Evolutionary conservation across 1,140 invertebrate genomes (phyloP), one percentile per base, ranked within the genome.

Genomic region (Oryctes rhinoceros): DNA sequence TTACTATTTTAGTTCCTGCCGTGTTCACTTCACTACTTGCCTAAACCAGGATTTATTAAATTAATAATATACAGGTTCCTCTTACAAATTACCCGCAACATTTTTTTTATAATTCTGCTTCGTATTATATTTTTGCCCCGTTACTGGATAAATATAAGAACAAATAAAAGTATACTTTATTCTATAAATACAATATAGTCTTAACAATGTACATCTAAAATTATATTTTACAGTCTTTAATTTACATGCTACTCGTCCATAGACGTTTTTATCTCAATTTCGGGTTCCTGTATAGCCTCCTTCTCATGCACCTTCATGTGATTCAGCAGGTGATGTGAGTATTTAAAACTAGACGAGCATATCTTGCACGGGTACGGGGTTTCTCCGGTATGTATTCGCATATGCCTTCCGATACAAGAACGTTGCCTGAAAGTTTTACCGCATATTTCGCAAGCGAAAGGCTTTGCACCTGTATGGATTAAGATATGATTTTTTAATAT

Each of bases 401-500:
- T 71, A 35, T 71, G 65, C 35, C 65, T 30, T 4, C 18, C 24
- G 7, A 71, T 71, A 15, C 65, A 71, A 71, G 65, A 35, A 1
- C 65, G 65, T 15, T 71, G 65, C 20, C 65, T 71, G 24, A 71
- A 71, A 4, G 24, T 30, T 35, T 71, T 71, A 7, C 65, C 65
- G 65, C 65, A 71, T 11, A 71, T 71, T 15, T 37, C 65, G 24
- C 65, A 71, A 35, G 65, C 20, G 24, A 20, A 71, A 0, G 65
- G 65, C 20, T 71, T 71, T 9, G 24, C 65, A 10, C 65, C 65
- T 0, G 65, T 71, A 24, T 71, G 65, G 37, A 37, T 71, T 44
- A 81, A 67, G n/a, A 81, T 30, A 65, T 84, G 83, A 74, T 84
- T 81, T 62, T 80, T 83, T 24, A 83, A 77, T 59, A 80, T 79